Evolutionary conservation across 1,140 invertebrate genomes (phyloP).

Genomic region (Melitaea cinxia): DNA sequence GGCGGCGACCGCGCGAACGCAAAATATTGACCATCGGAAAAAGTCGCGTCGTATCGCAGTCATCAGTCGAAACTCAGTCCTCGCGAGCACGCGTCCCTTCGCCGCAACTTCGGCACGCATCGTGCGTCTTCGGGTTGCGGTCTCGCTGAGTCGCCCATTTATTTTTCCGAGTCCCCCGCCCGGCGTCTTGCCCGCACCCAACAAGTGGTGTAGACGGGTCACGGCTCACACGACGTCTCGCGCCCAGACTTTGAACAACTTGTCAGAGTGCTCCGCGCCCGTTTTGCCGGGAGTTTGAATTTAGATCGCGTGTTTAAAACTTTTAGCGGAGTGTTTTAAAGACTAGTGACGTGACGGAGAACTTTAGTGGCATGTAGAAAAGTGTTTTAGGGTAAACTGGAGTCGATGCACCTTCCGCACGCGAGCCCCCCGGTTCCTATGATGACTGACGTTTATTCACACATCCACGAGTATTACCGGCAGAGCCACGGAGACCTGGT

Average conservation of each 20-base stretch:
- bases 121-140: slow-evolving; percentile 79
- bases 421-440: slow-evolving; percentile 78
- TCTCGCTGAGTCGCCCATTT: slow-evolving; percentile 62
- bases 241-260: slow-evolving; percentile 72
- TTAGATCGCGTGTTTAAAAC: slow-evolving; percentile 69
- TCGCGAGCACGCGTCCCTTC: slow-evolving; percentile 73
- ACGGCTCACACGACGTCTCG: slow-evolving; percentile 68
- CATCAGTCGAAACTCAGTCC: slow-evolving; percentile 82
- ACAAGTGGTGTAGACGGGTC: slow-evolving; percentile 72
- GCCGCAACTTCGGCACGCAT: slow-evolving; percentile 70
- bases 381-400: slow-evolving; percentile 65
- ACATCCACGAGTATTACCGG: slow-evolving; percentile 89
- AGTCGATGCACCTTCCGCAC: slow-evolving; percentile 81
- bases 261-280: slow-evolving; percentile 54
- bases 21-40: slow-evolving; percentile 83
- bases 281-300: slow-evolving; percentile 59
- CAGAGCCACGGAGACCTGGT: slow-evolving; percentile 95
- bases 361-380: slow-evolving; percentile 68
- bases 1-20: slow-evolving; percentile 79
- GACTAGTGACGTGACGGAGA: slow-evolving; percentile 65
- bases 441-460: slow-evolving; percentile 87
- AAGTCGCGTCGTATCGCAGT: slow-evolving; percentile 82
- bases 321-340: slow-evolving; percentile 60
- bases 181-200: slow-evolving; percentile 75
- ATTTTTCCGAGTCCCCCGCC: slow-evolving; percentile 73